phyloP scores from a whole-genome alignment of 1,140 invertebrate genomes.

The Calephelis nemesis region DNA sequence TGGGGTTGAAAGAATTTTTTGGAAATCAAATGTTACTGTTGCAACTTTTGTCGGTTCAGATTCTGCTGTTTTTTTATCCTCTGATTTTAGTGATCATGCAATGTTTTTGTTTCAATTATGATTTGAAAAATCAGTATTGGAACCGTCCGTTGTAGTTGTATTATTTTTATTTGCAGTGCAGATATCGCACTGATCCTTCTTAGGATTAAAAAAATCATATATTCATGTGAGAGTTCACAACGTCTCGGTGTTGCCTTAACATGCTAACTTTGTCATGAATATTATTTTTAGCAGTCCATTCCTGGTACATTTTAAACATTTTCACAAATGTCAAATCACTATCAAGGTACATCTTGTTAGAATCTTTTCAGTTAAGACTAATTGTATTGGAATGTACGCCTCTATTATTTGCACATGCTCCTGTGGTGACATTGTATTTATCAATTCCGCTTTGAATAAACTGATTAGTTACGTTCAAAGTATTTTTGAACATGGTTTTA shows the following conservation, averaged over 20 bases:
- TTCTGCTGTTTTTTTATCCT: neutral
- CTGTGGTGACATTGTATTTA: too few species aligned
- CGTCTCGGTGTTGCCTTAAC: neutral
- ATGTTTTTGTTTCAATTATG: neutral
- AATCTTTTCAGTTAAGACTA: neutral
- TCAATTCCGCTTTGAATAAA: too few species aligned
- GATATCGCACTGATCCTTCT: neutral
- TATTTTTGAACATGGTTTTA: too few species aligned
- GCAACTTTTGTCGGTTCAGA: neutral
- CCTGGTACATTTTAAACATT: neutral
- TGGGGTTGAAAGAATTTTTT: slow-evolving; percentile 8
- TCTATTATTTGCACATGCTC: too few species aligned
- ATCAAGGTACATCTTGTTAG: neutral
- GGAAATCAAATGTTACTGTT: neutral
- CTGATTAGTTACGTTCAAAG: too few species aligned
- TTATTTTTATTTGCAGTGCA: neutral
- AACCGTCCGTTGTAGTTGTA: neutral
- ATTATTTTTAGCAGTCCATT: neutral
- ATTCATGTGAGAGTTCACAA: neutral
- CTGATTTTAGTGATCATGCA: neutral
- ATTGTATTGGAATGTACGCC: neutral
- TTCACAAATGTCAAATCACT: neutral
- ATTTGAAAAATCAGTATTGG: neutral
- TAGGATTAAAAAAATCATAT: neutral
- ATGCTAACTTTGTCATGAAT: neutral